Conservation (phyloP, 2,888 invertebrate genomes). For the Zaprionus bogoriensis region DNA sequence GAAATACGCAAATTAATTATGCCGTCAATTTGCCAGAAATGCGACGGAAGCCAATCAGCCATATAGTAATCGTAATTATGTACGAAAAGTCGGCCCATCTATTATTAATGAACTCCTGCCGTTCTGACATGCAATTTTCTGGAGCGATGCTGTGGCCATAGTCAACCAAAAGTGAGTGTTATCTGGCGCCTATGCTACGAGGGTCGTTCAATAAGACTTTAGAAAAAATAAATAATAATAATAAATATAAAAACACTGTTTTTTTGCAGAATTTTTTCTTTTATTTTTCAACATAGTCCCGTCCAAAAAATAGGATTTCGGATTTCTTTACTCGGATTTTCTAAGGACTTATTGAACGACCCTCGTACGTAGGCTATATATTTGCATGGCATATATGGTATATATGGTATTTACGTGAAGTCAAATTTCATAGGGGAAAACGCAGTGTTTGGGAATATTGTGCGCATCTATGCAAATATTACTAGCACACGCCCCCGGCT, state of each 20-base stretch:
- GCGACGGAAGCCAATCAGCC: not conserved
- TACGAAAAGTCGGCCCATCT: conserved; percentile 2
- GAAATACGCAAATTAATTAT: conserved; percentile 5
- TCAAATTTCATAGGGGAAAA: conserved; percentile 28
- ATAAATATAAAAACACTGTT: too few relatives aligned
- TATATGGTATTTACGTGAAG: too few relatives aligned
- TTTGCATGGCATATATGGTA: not conserved
- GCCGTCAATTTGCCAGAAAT: conserved; percentile 1
- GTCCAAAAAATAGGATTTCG: too few relatives aligned
- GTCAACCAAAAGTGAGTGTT: conserved; percentile 20
- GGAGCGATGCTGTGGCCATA: conserved; percentile 1
- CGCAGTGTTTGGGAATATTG: conserved; percentile 20
- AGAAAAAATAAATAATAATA: too few relatives aligned
- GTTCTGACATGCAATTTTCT: not conserved
- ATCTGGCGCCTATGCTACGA: conserved; percentile 13
- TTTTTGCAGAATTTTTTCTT: too few relatives aligned
- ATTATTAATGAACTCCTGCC: conserved; percentile 16
- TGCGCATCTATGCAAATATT: conserved; percentile 60
- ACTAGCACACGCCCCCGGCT: conserved; percentile 34
- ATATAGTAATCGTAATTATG: conserved; percentile 20
- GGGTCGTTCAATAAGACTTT: too few relatives aligned
- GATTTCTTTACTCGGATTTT: too few relatives aligned
- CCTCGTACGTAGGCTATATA: too few relatives aligned
- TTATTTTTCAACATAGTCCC: too few relatives aligned
- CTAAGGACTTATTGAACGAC: too few relatives aligned